Percentiles rank a stretch among this genome's conserved stretches.
phyloP scores from a whole-genome alignment of 2,797 vertebrate genomes.

The Setipinna tenuifilis region DNA sequence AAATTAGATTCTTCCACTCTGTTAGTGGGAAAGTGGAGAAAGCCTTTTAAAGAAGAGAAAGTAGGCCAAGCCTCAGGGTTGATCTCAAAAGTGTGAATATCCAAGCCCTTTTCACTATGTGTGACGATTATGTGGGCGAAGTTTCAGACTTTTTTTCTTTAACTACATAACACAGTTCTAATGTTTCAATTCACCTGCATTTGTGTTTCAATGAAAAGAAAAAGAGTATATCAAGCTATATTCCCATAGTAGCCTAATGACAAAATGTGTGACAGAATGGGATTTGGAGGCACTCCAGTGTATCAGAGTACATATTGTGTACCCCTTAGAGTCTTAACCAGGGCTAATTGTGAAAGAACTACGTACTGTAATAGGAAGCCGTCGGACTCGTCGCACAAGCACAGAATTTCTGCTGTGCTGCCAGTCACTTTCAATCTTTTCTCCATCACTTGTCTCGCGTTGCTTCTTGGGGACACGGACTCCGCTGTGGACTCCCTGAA shows the following conservation, averaged over 20 bases:
- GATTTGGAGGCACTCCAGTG: neutral
- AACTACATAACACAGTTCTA: neutral
- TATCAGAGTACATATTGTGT: neutral
- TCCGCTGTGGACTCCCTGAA: neutral
- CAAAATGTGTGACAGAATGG: neutral
- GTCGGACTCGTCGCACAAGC: neutral
- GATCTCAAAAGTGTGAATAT: neutral
- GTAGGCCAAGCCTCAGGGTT: neutral
- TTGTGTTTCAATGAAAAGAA: neutral
- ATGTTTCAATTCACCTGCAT: neutral
- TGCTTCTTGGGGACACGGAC: neutral
- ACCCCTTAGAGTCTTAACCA: neutral
- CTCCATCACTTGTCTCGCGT: neutral
- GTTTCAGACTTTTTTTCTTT: neutral
- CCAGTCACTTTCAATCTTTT: neutral
- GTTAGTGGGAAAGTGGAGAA: neutral
- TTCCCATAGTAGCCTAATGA: too few relatives aligned
- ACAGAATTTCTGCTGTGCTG: neutral
- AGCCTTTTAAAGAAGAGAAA: neutral
- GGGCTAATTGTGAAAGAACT: neutral
- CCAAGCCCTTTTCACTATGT: neutral
- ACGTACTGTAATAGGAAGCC: neutral
- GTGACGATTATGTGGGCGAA: neutral
- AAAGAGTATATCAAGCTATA: neutral
- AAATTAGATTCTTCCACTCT: neutral